Evolutionary conservation across 2,797 vertebrate genomes (phyloP), one percentile per base, ranked within the genome.

Genomic region (Paramormyrops hopkinsi): DNA sequence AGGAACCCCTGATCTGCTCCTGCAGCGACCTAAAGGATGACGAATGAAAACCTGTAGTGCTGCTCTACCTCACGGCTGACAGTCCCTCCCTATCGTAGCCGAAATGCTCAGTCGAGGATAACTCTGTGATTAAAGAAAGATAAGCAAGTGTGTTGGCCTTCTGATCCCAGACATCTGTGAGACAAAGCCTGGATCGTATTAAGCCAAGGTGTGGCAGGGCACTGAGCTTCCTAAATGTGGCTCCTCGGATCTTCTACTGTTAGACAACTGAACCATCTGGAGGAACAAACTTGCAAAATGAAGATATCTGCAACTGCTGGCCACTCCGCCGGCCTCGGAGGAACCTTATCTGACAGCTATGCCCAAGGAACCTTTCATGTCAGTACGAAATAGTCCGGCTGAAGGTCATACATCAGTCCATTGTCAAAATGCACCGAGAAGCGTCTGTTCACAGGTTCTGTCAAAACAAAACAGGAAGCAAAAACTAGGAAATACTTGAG

Each of bases 161-260:
- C 86, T 85, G 54, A 84, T 88, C 86, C 86, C 41, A 65, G 76
- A 76, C 48, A 51, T 89, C 37, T 53, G 51, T 87, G 84, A 87
- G 73, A 37, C 22, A 69, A 82, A 87, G 85, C 19, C 50, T 53
- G 59, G 88, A 25, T 46, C 17, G 22, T 29, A 12, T 89, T 84
- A 25, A 44, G 22, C n/a, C 29, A 12, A 46, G 11, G 6, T 51
- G 14, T 0, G 19, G 54, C 54, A 2, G 50, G 14, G 51, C 22
- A 2, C 41, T 29, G 46, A 48, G 5, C 46, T 22, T 17, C 65
- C 73, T 84, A 46, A 53, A 51, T 11, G 44, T 29, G 51, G 4
- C 11, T 56, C 85, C 29, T 86, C 17, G 2, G 53, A 86, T 37
- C 51, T 17, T 56, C 12, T 56, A 7, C 25, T 54, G 85, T 56